These are phyloP conservation scores for Stratiolaelaps scimitus DNA, from an alignment of 1,140 invertebrate species.

Conservation along the genomic window DNA sequence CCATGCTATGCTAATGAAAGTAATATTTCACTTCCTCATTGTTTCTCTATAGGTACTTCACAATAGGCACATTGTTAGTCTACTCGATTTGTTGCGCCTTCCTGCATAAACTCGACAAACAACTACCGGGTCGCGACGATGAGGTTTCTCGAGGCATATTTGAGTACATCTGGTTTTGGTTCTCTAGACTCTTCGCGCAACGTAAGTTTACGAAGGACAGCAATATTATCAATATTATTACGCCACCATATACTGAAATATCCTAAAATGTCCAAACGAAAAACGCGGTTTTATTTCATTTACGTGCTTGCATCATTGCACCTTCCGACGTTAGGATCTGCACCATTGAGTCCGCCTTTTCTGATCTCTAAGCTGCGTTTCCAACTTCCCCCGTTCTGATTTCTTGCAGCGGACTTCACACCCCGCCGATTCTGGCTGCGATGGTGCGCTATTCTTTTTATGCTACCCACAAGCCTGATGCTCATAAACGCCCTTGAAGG, in stretches of 20 bases:
- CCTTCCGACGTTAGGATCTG: too few species aligned
- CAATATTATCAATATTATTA: too few species aligned
- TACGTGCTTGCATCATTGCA: too few species aligned
- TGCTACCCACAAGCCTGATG: neutral
- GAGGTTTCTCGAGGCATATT: neutral
- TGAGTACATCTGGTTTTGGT: constrained; percentile 22
- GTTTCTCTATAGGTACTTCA: too few species aligned
- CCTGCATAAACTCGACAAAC: neutral
- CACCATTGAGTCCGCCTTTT: neutral
- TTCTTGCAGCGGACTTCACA: constrained; percentile 1
- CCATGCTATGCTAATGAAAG: too few species aligned
- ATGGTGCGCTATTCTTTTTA: neutral
- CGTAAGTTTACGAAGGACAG: too few species aligned
- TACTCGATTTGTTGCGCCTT: neutral
- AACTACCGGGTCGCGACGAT: neutral
- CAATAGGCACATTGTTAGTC: neutral
- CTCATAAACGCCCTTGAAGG: neutral
- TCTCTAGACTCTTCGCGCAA: neutral
- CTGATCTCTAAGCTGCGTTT: too few species aligned
- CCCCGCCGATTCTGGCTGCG: neutral
- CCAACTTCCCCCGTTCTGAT: too few species aligned
- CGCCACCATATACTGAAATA: too few species aligned
- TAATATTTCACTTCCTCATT: too few species aligned
- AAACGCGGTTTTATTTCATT: too few species aligned
- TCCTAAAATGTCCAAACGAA: neutral